A percentile compares a stretch with the other conserved stretches of the same genome.
Conservation (phyloP, 2,888 invertebrate species). For the Caenorhabditis doughertyi region DNA sequence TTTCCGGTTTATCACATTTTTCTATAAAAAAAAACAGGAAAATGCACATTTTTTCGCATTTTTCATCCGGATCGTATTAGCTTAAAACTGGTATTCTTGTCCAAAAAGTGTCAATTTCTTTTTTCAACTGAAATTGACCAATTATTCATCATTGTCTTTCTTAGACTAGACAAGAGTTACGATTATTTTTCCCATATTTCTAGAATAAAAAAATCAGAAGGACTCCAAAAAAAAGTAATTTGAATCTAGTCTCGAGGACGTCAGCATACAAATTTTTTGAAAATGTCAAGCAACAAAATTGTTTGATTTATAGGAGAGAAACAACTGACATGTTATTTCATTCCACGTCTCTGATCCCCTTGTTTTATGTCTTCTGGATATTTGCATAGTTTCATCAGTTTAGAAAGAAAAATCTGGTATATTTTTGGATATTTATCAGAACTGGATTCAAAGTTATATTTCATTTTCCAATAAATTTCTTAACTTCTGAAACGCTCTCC, state of each 20-base stretch:
- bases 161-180: background rate
- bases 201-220: constrained; percentile 1
- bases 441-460: no score
- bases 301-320: background rate
- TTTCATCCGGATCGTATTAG: constrained; percentile 11
- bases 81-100: background rate
- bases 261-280: background rate
- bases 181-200: background rate
- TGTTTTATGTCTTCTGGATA: no score
- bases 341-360: no score
- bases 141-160: background rate
- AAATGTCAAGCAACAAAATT: background rate
- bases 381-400: no score
- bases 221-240: constrained; percentile 9
- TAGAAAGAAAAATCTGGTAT: no score
- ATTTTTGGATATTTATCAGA: no score
- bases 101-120: background rate
- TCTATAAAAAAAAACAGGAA: constrained; percentile 26
- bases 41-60: constrained; percentile 20
- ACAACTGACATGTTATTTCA: background rate
- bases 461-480: no score
- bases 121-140: no score
- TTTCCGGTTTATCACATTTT: constrained; percentile 36
- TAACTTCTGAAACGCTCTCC: no score
- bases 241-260: no score